These are phyloP conservation scores for Gopherus flavomarginatus DNA, from an alignment of 2,113 vertebrate species.

Conservation along the genomic window DNA sequence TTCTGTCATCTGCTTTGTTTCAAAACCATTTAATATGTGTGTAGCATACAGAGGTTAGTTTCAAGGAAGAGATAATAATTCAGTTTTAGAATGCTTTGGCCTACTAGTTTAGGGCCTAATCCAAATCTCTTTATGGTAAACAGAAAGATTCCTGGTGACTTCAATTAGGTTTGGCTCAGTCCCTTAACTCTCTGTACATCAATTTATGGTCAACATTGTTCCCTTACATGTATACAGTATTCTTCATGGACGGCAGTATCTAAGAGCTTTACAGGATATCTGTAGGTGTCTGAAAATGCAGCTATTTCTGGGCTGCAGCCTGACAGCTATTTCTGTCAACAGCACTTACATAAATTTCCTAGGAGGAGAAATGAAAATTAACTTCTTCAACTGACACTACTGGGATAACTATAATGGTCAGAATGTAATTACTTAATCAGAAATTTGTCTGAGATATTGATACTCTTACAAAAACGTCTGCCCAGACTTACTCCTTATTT, in stretches of 20 bases:
- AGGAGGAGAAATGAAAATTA: background rate
- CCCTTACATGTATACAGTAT: background rate
- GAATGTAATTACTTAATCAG: background rate
- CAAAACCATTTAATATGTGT: slow-evolving; percentile 28
- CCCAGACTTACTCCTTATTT: background rate
- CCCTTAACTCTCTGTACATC: background rate
- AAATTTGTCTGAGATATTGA: background rate
- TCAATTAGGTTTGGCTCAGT: background rate
- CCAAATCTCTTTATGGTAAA: background rate
- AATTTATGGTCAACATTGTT: background rate
- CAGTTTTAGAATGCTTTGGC: background rate
- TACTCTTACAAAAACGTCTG: background rate
- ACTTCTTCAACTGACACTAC: background rate
- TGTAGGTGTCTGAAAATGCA: background rate
- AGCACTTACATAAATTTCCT: background rate
- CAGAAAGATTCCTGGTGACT: background rate
- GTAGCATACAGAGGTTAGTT: background rate
- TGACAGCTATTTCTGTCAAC: background rate
- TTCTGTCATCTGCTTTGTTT: slow-evolving; percentile 41
- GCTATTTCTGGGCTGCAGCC: background rate
- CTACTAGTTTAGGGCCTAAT: background rate
- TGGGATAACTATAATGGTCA: background rate
- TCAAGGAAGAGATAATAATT: slow-evolving; percentile 18
- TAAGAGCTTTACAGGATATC: background rate
- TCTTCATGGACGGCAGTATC: background rate